phyloP scores from a whole-genome alignment of 2,888 invertebrate genomes.

The Adelognathus sp. region DNA sequence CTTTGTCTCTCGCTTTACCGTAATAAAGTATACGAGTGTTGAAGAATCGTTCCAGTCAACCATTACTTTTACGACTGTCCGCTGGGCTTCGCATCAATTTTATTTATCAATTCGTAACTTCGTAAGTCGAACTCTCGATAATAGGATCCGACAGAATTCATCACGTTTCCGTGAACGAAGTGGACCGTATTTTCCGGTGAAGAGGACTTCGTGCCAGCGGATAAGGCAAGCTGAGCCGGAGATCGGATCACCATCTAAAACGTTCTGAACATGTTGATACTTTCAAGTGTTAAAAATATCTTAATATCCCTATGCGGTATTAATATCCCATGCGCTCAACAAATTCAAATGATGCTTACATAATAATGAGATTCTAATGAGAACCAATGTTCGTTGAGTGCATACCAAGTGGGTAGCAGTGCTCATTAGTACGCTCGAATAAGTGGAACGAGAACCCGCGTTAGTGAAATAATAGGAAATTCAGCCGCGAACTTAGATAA shows the following conservation, averaged over 20 bases:
- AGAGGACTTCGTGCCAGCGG: not conserved
- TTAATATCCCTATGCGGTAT: not conserved
- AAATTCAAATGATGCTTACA: not conserved
- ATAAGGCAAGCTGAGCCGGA: not conserved
- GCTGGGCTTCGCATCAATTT: too few relatives aligned
- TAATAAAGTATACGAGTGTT: not conserved
- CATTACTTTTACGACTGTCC: too few relatives aligned
- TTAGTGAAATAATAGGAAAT: constrained; percentile 64
- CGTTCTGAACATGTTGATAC: not conserved
- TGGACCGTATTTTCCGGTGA: not conserved
- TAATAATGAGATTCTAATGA: not conserved
- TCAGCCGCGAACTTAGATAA: constrained; percentile 62
- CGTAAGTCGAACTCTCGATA: not conserved
- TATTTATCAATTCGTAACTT: not conserved
- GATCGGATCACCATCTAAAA: not conserved
- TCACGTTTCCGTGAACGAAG: not conserved
- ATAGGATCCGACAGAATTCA: not conserved
- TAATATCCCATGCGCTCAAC: not conserved
- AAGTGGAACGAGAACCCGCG: not conserved
- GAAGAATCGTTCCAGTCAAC: too few relatives aligned
- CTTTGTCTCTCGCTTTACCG: not conserved
- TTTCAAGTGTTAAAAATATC: not conserved
- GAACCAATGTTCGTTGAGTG: constrained; percentile 1
- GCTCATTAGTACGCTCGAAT: not conserved
- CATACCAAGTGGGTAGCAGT: not conserved